A percentile compares a stretch with the other conserved stretches of the same genome.
These are phyloP conservation scores for Melipona bicolor DNA, from an alignment of 2,888 invertebrate genomes.

Conservation along the genomic window DNA sequence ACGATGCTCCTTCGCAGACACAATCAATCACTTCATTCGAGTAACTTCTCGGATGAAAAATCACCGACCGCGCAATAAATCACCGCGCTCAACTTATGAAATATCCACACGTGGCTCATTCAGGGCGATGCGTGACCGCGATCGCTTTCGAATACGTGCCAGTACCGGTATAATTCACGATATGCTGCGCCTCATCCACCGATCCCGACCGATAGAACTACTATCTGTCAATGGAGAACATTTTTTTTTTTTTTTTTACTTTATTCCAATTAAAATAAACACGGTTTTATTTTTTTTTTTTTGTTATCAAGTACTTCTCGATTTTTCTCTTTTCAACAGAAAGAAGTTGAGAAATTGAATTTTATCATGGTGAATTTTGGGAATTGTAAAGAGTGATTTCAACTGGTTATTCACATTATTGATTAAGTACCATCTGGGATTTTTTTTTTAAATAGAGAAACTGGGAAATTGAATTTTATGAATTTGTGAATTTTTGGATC, in stretches of 20 bases:
- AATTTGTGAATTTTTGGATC: not conserved
- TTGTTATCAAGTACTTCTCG: not conserved
- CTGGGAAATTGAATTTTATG: not conserved
- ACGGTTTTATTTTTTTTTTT: not conserved
- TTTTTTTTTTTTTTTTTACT: not conserved
- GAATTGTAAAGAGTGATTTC: too few species aligned
- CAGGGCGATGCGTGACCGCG: constrained; percentile 64
- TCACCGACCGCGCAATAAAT: constrained; percentile 69
- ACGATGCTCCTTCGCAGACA: constrained; percentile 60
- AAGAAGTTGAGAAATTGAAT: not conserved
- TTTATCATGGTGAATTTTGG: too few species aligned
- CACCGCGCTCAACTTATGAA: constrained; percentile 68
- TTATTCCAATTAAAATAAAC: not conserved
- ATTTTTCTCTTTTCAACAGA: not conserved
- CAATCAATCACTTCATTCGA: constrained; percentile 72
- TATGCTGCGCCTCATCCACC: constrained; percentile 8
- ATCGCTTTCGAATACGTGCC: constrained; percentile 58
- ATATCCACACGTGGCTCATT: constrained; percentile 62
- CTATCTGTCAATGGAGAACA: constrained; percentile 8
- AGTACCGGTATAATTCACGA: constrained; percentile 38
- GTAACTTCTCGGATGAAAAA: constrained; percentile 70
- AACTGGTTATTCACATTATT: too few species aligned
- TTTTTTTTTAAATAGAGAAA: not conserved
- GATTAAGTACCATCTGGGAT: too few species aligned
- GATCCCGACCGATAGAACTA: constrained; percentile 9